Base-by-base conservation (phyloP, 2,113 vertebrate species). In the Cyphomyrus plagiostoma region DNA sequence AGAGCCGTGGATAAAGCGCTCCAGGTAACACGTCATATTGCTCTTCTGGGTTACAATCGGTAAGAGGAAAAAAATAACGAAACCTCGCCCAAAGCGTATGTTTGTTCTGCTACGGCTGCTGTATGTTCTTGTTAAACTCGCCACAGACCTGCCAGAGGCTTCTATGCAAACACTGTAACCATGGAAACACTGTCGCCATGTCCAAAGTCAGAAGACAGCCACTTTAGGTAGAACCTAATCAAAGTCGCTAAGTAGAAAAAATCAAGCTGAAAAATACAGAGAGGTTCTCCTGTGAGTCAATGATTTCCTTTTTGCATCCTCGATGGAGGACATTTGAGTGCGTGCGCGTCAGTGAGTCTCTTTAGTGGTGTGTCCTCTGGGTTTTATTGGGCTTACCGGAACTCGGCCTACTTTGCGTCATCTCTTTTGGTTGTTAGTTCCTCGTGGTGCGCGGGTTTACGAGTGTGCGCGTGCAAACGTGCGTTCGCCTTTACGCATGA, bases 191-290 rank as follows among this genome's bases (percentile, higher is more conserved):
- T 92, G 92, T 93, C 89, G 89, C 91, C 91, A 91, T 91, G 92
- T 90, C 93, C 92, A 91, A 88, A 92, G 90, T 92, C 93, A 92
- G 92, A 92, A 93, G 93, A 95, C 91, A 91, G 92, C 94, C 93
- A 92, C 90, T 90, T 94, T 93, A 91, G 90, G 91, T 91, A 88
- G 92, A 91, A 91, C 93, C 91, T 85, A 91, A 90, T 91, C 89
- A 89, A 88, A 53, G 85, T 88, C 66, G 89, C 91, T 92, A 92
- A 89, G 89, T 90, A 88, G 93, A 92, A 91, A 66, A 91, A 92
- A 92, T 83, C 80, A 49, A 84, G 66, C 87, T 70, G 90, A 90
- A 90, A 91, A 92, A 89, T 93, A 92, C 90, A 91, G 92, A 90
- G 89, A 89, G 88, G 80, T 90, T 89, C 87, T 86, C 85, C 21